Evolutionary conservation across 2,888 invertebrate species (phyloP), one percentile per base, ranked within the genome.

Genomic region (Caenorhabditis sp.): DNA sequence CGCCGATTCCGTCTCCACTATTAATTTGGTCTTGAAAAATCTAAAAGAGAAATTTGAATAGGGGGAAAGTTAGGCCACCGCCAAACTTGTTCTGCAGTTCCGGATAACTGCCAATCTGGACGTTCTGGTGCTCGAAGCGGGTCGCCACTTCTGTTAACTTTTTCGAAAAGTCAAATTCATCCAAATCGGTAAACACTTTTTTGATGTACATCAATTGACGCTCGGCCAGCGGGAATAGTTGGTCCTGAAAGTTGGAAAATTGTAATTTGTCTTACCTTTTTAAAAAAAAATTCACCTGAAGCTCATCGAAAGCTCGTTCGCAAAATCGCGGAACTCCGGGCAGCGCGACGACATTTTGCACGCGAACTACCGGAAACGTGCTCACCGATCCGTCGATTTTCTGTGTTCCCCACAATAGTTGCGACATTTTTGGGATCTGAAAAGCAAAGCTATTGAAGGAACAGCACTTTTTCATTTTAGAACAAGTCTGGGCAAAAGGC

Each of bases 241-340:
- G 72, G 35, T 82, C 75, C 83, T 87, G 71, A 7, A 50, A 48
- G 8, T 17, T 52, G 37, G 9, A 48, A 15, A 35, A n/a, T n/a
- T n/a, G 13, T 46, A 5, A 8, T 32, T 22, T 27, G 11, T 46
- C 26, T 61, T 43, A 15, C 41, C 9, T 17, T 15, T 15, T n/a
- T 55, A 3, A 11, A n/a, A 39, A n/a, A 11, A 15, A 7, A 15
- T 17, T n/a, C n/a, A 86, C 87, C 87, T 90, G 89, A 17, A 91
- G 74, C 63, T 89, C 85, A 17, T 86, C 82, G 79, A 91, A 91
- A 17, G 90, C 89, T 61, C 85, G 85, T 78, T 91, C 90, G 71
- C 91, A 86, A 46, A 91, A 89, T 2, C 91, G 89, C 2, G 93
- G 93, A 45, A 93, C 92, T 2, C 93, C 93, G 37, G 94, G 93